phyloP scores from a whole-genome alignment of 2,797 vertebrate genomes.

The Hemibagrus guttatus region DNA sequence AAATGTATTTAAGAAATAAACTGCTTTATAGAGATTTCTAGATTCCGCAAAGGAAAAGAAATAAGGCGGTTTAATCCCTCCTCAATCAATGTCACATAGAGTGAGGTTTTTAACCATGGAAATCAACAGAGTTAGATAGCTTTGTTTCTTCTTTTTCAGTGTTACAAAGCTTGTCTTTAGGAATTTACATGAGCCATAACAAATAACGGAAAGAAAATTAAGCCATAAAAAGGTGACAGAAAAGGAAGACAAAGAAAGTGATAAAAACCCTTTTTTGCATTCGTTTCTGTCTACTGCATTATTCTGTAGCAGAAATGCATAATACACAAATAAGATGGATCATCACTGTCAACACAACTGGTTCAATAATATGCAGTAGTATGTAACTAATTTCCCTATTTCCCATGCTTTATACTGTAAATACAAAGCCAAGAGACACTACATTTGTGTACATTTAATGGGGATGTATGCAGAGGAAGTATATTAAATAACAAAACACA shows the following conservation, averaged over 20 bases:
- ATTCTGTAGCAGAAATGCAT: neutral
- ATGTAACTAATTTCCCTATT: neutral
- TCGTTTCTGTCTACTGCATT: neutral
- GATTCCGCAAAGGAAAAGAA: neutral
- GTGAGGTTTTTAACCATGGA: neutral
- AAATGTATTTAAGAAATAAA: neutral
- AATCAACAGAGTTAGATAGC: neutral
- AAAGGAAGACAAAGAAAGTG: neutral
- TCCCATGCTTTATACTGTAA: neutral
- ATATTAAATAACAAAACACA: neutral
- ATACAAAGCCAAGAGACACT: neutral
- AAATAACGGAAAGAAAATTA: neutral
- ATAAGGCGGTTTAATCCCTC: neutral
- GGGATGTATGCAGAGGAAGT: neutral
- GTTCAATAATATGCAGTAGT: neutral
- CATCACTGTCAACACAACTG: neutral
- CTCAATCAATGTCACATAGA: neutral
- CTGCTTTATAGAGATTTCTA: neutral
- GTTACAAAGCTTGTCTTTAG: neutral
- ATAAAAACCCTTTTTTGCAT: neutral
- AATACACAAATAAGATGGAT: neutral
- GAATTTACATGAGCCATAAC: neutral
- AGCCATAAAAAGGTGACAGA: neutral
- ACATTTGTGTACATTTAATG: neutral
- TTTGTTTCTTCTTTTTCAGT: neutral